Evolutionary conservation across 1,140 invertebrate species (phyloP).

Genomic region (Bemisia tabaci): DNA sequence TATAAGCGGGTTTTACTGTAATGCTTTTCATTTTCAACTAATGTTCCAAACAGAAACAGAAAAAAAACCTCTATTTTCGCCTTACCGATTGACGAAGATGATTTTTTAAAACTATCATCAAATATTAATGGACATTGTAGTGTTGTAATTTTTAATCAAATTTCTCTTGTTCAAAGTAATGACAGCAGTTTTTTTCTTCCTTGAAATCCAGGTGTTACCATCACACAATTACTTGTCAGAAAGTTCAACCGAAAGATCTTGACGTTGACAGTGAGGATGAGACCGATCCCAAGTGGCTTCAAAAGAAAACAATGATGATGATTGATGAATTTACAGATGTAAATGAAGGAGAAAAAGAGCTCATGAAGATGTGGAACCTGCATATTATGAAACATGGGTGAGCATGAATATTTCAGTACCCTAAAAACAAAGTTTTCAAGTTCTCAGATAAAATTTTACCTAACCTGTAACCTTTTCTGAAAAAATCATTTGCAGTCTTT

Average conservation of each 20-base stretch:
- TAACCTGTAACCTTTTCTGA: too few species aligned
- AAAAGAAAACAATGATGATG: slow-evolving; percentile 91
- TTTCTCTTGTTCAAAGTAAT: slow-evolving; percentile 7
- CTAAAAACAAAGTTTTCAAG: too few species aligned
- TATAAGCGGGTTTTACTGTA: too few species aligned
- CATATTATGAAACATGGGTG: slow-evolving; percentile 82
- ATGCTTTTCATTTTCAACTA: too few species aligned
- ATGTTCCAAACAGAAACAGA: too few species aligned
- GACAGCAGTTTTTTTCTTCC: slow-evolving; percentile 10
- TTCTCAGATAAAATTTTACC: too few species aligned
- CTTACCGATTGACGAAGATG: too few species aligned
- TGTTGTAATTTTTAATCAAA: slow-evolving; percentile 1
- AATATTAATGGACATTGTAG: too few species aligned
- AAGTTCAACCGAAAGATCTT: slow-evolving; percentile 86
- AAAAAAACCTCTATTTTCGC: too few species aligned
- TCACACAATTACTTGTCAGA: slow-evolving; percentile 82
- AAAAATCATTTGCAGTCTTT: too few species aligned
- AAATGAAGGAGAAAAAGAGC: slow-evolving; percentile 94
- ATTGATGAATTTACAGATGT: slow-evolving; percentile 98
- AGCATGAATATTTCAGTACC: too few species aligned
- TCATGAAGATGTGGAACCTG: slow-evolving; percentile 98
- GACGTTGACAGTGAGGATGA: slow-evolving; percentile 89
- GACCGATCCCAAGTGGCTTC: slow-evolving; percentile 86
- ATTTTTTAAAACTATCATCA: too few species aligned
- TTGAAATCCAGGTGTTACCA: slow-evolving; percentile 64